Base-by-base conservation (phyloP, 1,140 invertebrate genomes). In the Steinernema feltiae region DNA sequence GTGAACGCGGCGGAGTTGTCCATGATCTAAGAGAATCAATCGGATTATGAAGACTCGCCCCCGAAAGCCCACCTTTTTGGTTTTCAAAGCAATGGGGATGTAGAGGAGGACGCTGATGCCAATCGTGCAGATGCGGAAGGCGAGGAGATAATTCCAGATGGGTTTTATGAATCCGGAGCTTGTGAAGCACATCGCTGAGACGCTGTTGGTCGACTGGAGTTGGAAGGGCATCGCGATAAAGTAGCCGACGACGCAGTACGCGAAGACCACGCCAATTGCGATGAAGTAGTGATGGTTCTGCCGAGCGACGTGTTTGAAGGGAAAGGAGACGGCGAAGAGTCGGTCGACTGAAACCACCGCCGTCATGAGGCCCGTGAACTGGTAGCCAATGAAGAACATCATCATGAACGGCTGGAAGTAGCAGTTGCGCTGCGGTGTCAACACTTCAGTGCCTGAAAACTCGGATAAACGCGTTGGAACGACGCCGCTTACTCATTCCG, bases 1-100 rank as follows among this genome's bases (percentile, higher is more conserved):
- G 53, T 63, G 3, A 27, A 3, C 2, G 53, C 53, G 15, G 24
- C 2, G 3, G 53, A 63, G 3, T 3, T 17, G 53, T 63, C 53
- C 53, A 63, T 63, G 53, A 63, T 63, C 53, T 63, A 21, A 63
- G 24, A n/a, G n/a, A n/a, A n/a, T n/a, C n/a, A 63, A 63, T n/a
- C 24, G 24, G 15, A n/a, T 3, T 63, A 7, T 63, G 2, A 7
- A 41, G 35, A 41, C 24, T 27, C 7, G 41, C n/a, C 41, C 41
- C 7, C 41, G 41, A 46, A 46, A n/a, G 7, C 53, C 24, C 53
- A 63, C 53, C 53, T 63, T 63, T 21, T 27, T 63, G 2, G 53
- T 63, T 21, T 63, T 63, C 2, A 63, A 3, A 15, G 53, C 53
- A 3, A 63, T 63, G 12, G 53, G 53, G 53, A 63, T 27, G 24